Conservation (phyloP, 2,113 vertebrate species). For the Catagonus wagneri region DNA sequence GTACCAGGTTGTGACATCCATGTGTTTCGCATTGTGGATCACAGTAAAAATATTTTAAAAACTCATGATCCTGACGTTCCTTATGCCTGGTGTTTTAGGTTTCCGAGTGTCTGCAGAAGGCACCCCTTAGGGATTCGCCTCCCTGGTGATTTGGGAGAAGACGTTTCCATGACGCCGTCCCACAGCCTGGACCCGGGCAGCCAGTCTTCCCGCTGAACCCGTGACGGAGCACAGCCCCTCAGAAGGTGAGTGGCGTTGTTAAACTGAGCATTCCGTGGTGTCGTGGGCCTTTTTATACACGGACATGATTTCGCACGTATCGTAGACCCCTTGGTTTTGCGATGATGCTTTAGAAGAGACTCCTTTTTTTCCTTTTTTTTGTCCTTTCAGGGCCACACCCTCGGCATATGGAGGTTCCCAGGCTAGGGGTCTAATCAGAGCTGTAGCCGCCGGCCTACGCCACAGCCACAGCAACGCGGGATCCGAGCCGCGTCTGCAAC, state of each 20-base stretch:
- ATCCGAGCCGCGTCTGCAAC: too few relatives aligned
- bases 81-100: not conserved
- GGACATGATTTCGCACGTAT: not conserved
- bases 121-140: not conserved
- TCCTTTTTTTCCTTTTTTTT: too few relatives aligned
- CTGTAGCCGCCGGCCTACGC: too few relatives aligned
- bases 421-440: too few relatives aligned
- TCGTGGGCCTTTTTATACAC: not conserved
- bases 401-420: too few relatives aligned
- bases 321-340: not conserved
- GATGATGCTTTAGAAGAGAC: not conserved
- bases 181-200: not conserved
- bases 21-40: not conserved
- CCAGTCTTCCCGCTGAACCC: not conserved
- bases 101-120: not conserved
- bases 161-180: not conserved
- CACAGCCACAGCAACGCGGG: too few relatives aligned
- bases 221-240: not conserved
- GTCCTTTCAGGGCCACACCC: too few relatives aligned
- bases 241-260: not conserved
- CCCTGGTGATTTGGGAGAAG: not conserved
- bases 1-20: not conserved
- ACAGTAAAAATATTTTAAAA: not conserved
- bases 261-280: not conserved
- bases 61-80: not conserved